Base-by-base conservation (phyloP, 2,797 vertebrate genomes). In the Ficedula albicollis region DNA sequence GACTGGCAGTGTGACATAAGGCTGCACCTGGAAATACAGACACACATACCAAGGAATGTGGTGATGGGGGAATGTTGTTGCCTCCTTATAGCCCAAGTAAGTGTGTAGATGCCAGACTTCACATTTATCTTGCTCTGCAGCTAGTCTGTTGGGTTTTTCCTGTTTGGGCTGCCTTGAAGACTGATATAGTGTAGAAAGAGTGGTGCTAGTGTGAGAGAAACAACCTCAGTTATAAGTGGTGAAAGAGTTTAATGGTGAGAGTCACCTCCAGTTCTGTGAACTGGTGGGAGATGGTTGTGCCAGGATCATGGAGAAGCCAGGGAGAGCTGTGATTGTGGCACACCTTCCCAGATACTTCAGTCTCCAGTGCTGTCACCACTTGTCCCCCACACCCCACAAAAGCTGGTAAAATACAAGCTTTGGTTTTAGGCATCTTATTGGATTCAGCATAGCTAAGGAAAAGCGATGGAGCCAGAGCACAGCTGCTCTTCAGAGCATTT, bases 1-100 rank as follows among this genome's bases (percentile, higher is more conserved):
- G 46, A 38, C 0, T 1, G 4, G 26, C 70, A 78, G 51, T 1
- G 1, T 27, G 59, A 20, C 21, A 13, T 3, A 10, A 18, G 13
- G 22, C 48, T 67, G 30, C 1, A 0, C n/a, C 27, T n/a, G 68
- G 79, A 34, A 55, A n/a, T 21, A 22, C 21, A 34, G 38, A 30
- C 21, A 17, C 9, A 46, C 18, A 15, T 2, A 18, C 20, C 39
- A 21, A 25, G 55, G 41, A 54, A 14, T 15, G 39, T 51, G 4
- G 0, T 11, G 70, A 15, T 32, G 30, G 43, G 5, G 23, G n/a
- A 68, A 29, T 43, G 30, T 13, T 0, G 0, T 11, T 72, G 26
- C 36, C 11, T 78, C n/a, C 51, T 78, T 39, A 7, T 1, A 68
- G 54, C 32, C 59, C 62, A 63, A 44, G 51, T 20, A 73, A 79